Evolutionary conservation across 2,797 vertebrate genomes (phyloP).

Genomic region (Ara ararauna): DNA sequence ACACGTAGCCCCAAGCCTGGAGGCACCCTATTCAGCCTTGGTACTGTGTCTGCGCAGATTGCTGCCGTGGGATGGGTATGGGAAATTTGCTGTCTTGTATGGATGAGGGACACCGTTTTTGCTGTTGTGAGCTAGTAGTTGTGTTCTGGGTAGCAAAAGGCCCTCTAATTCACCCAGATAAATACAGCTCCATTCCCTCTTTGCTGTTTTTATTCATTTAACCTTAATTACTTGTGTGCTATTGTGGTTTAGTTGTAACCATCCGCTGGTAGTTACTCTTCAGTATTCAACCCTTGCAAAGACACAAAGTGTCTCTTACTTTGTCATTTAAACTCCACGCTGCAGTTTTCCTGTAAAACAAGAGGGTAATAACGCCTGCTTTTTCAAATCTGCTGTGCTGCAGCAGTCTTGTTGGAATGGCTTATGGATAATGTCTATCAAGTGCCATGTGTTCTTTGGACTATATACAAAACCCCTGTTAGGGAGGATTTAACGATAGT

Average conservation of each 20-base stretch:
- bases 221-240: neutral
- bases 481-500: neutral
- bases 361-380: neutral
- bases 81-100: neutral
- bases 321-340: neutral
- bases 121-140: neutral
- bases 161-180: neutral
- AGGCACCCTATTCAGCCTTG: neutral
- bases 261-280: neutral
- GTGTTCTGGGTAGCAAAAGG: neutral
- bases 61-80: neutral
- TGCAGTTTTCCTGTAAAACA: neutral
- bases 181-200: neutral
- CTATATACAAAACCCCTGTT: neutral
- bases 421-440: neutral
- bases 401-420: neutral
- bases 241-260: neutral
- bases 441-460: neutral
- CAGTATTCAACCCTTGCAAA: neutral
- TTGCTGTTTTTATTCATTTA: neutral
- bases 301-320: neutral
- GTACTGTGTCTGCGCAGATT: neutral
- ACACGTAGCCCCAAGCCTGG: neutral
- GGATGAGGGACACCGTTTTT: neutral
- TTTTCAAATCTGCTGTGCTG: neutral